Conservation (phyloP, 2,113 vertebrate genomes). For the Gopherus evgoodei region DNA sequence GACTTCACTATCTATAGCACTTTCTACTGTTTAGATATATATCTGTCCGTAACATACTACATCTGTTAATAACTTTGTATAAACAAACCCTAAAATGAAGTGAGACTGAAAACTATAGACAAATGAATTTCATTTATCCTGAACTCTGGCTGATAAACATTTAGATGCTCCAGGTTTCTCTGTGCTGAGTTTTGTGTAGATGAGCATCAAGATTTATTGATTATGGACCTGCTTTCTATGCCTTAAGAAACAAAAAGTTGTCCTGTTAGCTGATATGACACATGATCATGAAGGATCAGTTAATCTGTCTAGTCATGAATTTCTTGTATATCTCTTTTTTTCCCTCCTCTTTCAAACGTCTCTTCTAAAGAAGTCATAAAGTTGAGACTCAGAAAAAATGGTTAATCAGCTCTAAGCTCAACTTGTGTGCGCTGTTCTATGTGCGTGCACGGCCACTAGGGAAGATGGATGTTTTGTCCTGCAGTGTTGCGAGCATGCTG, state of each 20-base stretch:
- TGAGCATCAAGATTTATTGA: background rate
- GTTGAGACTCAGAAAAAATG: fast-evolving
- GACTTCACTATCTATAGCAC: background rate
- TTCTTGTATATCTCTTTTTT: background rate
- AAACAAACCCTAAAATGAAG: background rate
- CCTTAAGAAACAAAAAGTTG: background rate
- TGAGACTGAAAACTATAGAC: background rate
- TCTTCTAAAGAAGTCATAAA: background rate
- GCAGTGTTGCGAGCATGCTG: fast-evolving
- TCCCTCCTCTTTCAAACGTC: background rate
- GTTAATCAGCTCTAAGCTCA: background rate
- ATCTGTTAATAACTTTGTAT: background rate
- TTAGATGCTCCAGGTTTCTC: background rate
- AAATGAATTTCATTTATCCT: background rate
- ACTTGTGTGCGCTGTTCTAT: background rate
- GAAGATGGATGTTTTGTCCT: background rate
- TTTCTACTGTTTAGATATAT: background rate
- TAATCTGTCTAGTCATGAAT: background rate
- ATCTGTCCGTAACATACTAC: background rate
- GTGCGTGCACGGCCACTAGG: fast-evolving
- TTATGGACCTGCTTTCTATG: fast-evolving
- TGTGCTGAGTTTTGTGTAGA: background rate
- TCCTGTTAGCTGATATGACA: background rate
- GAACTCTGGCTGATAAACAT: background rate
- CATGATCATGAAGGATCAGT: background rate